Evolutionary conservation across 2,797 vertebrate genomes (phyloP).

Genomic region (Brotula barbata): DNA sequence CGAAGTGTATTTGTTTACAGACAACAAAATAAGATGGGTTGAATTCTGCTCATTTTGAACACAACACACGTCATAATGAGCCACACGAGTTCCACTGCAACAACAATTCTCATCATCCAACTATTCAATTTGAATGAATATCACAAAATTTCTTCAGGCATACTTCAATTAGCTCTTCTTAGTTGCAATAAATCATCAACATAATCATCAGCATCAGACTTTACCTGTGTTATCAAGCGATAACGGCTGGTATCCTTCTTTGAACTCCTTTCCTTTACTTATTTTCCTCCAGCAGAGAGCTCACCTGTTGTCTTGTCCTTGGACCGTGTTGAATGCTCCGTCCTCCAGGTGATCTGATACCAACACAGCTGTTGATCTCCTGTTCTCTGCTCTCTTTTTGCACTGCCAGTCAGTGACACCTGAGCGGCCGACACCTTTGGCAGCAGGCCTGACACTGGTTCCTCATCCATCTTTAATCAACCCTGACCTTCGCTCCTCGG

Average conservation of each 20-base stretch:
- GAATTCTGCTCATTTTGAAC: too few species aligned
- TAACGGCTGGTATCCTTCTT: neutral
- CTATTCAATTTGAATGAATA: too few species aligned
- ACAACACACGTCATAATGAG: too few species aligned
- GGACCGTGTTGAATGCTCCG: slow-evolving; percentile 31
- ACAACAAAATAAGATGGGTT: too few species aligned
- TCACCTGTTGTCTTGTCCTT: slow-evolving; percentile 56
- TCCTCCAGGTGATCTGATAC: slow-evolving; percentile 59
- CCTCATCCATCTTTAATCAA: slow-evolving; percentile 73
- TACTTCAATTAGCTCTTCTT: too few species aligned
- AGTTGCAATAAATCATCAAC: neutral
- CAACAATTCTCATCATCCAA: too few species aligned
- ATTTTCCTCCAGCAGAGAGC: slow-evolving; percentile 18
- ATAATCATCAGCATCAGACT: too few species aligned
- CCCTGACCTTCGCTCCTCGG: slow-evolving; percentile 22
- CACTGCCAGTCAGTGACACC: slow-evolving; percentile 65
- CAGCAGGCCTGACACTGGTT: slow-evolving; percentile 37
- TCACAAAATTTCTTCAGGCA: too few species aligned
- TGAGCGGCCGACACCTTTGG: slow-evolving; percentile 69
- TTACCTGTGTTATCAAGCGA: neutral
- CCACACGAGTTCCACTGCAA: too few species aligned
- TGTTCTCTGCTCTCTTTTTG: slow-evolving; percentile 62
- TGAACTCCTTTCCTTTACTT: neutral
- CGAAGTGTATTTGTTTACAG: too few species aligned
- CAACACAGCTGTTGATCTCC: slow-evolving; percentile 63